These are phyloP conservation scores for Acanthochromis polyacanthus DNA, from an alignment of 2,113 vertebrate species.

Conservation along the genomic window DNA sequence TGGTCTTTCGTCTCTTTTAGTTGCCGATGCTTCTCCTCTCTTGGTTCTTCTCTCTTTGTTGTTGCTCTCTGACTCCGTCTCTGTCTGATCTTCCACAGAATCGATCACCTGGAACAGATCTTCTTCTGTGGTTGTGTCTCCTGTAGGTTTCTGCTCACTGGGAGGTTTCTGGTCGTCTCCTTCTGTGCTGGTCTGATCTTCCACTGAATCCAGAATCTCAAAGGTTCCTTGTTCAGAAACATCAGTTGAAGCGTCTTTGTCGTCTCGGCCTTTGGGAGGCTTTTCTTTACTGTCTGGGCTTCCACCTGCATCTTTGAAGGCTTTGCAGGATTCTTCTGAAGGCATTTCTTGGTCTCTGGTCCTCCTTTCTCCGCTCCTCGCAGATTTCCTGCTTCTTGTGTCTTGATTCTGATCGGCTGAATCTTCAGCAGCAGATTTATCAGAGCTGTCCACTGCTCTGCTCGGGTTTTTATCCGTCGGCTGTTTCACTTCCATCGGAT, in stretches of 20 bases:
- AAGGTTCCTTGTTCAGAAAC: constrained; percentile 33
- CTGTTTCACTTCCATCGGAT: neutral
- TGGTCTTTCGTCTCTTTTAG: constrained; percentile 1
- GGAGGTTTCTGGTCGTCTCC: neutral
- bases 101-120: constrained; percentile 45
- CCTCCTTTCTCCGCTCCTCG: neutral
- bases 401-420: neutral
- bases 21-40: neutral
- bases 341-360: neutral
- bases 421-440: neutral
- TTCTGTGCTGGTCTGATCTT: constrained; percentile 28
- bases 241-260: neutral
- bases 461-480: neutral
- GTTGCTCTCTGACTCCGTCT: constrained; percentile 12
- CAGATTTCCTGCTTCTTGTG: neutral
- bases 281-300: constrained; percentile 10
- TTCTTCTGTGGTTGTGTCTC: constrained; percentile 14
- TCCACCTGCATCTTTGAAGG: neutral
- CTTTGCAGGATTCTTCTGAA: constrained; percentile 6
- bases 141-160: neutral
- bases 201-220: constrained; percentile 52
- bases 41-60: neutral
- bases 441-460: neutral
- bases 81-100: constrained; percentile 58
- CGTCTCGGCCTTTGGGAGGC: neutral